A percentile compares a stretch with the other conserved stretches of the same genome.
Evolutionary conservation across 1,140 invertebrate species (phyloP).

Genomic region (Camponotus vicinus): DNA sequence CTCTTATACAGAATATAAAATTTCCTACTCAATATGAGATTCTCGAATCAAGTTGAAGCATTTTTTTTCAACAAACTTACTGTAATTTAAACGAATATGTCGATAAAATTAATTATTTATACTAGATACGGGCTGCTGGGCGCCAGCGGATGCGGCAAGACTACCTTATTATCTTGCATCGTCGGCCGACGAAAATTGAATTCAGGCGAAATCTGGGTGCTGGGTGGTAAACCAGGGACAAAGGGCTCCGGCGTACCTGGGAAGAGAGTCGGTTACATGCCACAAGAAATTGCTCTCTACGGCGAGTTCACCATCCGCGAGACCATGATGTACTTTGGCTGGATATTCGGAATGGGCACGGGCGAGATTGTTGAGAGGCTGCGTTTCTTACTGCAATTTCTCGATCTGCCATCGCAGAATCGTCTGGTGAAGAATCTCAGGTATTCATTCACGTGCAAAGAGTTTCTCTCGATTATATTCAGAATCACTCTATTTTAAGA

Average conservation of each 20-base stretch:
- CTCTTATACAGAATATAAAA: background rate
- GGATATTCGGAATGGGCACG: conserved; percentile 96
- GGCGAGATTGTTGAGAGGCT: conserved; percentile 93
- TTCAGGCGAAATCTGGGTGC: conserved; percentile 94
- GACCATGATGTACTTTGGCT: conserved; percentile 98
- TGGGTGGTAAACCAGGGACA: conserved; percentile 94
- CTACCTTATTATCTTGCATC: conserved; percentile 94
- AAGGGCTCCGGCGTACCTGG: conserved; percentile 94
- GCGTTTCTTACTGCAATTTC: conserved; percentile 95
- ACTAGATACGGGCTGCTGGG: conserved; percentile 94
- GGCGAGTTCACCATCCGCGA: conserved; percentile 98
- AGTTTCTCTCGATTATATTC: background rate
- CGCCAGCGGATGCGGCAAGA: conserved; percentile 95
- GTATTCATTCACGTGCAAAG: conserved; percentile 81
- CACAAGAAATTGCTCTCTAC: conserved; percentile 97
- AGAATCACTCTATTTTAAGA: background rate
- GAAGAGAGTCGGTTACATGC: conserved; percentile 94
- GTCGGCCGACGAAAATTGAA: conserved; percentile 94
- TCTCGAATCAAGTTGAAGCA: background rate
- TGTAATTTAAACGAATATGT: background rate
- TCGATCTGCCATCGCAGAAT: conserved; percentile 94
- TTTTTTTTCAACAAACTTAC: no score
- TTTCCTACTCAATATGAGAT: background rate
- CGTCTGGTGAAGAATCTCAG: conserved; percentile 95
- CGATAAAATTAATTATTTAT: background rate